Base-by-base conservation (phyloP, 2,888 invertebrate species). In the Eumerus sabulonum region DNA sequence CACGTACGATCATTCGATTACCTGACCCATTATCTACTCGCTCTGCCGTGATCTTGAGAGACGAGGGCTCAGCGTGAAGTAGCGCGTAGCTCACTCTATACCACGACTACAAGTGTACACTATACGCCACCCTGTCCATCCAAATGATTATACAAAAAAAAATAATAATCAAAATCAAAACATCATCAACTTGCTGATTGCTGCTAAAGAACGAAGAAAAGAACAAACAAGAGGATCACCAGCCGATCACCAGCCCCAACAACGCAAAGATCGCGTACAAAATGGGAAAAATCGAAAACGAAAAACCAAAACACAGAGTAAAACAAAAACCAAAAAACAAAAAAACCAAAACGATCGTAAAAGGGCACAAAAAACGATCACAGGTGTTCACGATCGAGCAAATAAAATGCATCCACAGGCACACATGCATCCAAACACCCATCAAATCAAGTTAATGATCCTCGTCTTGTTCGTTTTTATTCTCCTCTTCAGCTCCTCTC, bases 311-410 rank as follows among this genome's bases (percentile, higher is more conserved):
- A 27, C 27, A 27, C 27, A 27, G 7, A 27, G 7, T 7, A 27
- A 27, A 27, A 27, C n/a, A n/a, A 40, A 40, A 40, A 40, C 9
- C 40, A 36, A 66, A 68, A 18, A 63, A 18, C 38, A 63, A 51
- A 19, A 53, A 68, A 57, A n/a, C n/a, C n/a, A n/a, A n/a, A n/a
- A n/a, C n/a, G n/a, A n/a, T 72, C 64, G 81, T 81, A 81, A 82
- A 83, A 81, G 76, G 73, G 79, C 73, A 79, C 68, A 83, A 83
- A 83, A 83, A 82, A 77, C 76, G 82, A 76, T 83, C 84, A 84
- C 84, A 84, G 84, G 84, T 84, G 84, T 84, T 83, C 83, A 76
- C 82, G 83, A 84, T 83, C 83, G 71, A 77, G 79, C 82, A 79
- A 68, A 81, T 67, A 81, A 76, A 76, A 76, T 72, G 60, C 71